A percentile compares a stretch with the other conserved stretches of the same genome.
Evolutionary conservation across 2,888 invertebrate genomes (phyloP).

Genomic region (Phortica magna): DNA sequence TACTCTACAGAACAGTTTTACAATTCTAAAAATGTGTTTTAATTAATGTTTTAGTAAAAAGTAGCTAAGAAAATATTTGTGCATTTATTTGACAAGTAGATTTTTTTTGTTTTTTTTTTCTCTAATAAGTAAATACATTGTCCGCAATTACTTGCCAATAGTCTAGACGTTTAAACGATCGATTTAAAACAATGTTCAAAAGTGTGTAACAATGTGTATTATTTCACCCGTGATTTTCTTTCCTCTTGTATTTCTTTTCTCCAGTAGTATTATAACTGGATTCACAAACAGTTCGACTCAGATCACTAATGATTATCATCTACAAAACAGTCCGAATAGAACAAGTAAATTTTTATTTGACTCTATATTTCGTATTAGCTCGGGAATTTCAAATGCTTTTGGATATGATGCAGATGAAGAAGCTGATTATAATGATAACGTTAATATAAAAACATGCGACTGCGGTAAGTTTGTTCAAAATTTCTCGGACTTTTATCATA

Average conservation of each 20-base stretch:
- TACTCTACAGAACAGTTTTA: neutral
- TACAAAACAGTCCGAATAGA: slow-evolving; percentile 77
- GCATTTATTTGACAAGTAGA: neutral
- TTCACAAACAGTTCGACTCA: neutral
- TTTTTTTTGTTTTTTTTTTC: neutral
- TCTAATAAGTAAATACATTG: neutral
- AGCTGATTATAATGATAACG: slow-evolving; percentile 81
- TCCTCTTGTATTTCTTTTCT: neutral
- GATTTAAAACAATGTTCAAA: slow-evolving; percentile 8
- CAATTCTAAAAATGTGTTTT: neutral
- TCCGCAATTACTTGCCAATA: neutral
- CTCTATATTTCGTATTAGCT: slow-evolving; percentile 84
- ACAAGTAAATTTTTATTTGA: slow-evolving; percentile 86
- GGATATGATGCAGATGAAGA: slow-evolving; percentile 80
- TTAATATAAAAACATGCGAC: slow-evolving; percentile 83
- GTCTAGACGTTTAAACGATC: too few species aligned
- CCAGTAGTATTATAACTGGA: neutral
- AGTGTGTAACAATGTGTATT: slow-evolving; percentile 3
- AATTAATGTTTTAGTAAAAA: slow-evolving; percentile 19
- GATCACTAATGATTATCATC: neutral
- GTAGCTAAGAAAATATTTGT: slow-evolving; percentile 1
- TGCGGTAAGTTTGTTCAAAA: slow-evolving; percentile 82
- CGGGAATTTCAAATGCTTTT: slow-evolving; percentile 74
- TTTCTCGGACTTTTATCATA: neutral
- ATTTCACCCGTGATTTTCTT: neutral